Percentiles rank a stretch among this genome's conserved stretches.
phyloP scores from a whole-genome alignment of 2,797 vertebrate genomes.

The Ispidina picta region DNA sequence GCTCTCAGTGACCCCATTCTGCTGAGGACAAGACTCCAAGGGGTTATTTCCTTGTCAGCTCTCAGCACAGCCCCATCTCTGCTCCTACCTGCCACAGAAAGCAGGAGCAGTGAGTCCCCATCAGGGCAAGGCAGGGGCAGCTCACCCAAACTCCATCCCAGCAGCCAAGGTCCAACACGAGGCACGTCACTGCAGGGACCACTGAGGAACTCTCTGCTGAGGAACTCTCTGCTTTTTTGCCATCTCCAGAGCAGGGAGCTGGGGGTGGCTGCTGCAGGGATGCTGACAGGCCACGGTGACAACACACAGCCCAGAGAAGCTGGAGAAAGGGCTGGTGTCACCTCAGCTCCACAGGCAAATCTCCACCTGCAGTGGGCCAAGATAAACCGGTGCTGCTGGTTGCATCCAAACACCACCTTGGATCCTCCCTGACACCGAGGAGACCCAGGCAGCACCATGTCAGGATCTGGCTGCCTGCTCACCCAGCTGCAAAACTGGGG shows the following conservation, averaged over 20 bases:
- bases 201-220: not conserved
- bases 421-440: not conserved
- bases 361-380: not conserved
- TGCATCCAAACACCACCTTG: not conserved
- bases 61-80: not conserved
- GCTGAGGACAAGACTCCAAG: not conserved
- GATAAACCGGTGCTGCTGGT: not conserved
- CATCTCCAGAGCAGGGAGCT: not conserved
- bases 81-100: fast-evolving
- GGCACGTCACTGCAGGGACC: fast-evolving
- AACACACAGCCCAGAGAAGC: not conserved
- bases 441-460: fast-evolving
- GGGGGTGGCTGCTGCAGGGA: not conserved
- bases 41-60: not conserved
- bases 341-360: not conserved
- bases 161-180: not conserved
- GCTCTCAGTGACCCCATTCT: too few species aligned
- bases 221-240: not conserved
- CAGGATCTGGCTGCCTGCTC: not conserved
- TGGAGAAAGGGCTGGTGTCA: not conserved
- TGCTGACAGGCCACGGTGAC: fast-evolving
- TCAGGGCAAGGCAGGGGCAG: not conserved
- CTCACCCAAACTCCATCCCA: not conserved
- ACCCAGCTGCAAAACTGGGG: not conserved
- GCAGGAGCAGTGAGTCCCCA: not conserved